These are phyloP conservation scores for Epinephelus awoara DNA, from an alignment of 2,797 vertebrate genomes.

Conservation along the genomic window DNA sequence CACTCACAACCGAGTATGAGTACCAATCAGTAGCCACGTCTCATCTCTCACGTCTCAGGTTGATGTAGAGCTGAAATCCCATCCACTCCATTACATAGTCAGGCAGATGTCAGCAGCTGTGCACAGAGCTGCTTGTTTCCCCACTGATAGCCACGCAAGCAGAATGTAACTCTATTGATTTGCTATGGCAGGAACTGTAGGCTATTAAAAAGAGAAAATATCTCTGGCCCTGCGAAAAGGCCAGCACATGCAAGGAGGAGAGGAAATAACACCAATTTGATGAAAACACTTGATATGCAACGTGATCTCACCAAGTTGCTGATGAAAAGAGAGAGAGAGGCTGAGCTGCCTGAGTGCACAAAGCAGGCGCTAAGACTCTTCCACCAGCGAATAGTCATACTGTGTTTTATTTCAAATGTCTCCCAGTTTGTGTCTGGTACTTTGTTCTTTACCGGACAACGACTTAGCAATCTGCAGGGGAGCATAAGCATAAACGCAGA, in stretches of 20 bases:
- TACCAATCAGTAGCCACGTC: constrained; percentile 13
- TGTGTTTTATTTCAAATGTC: constrained; percentile 30
- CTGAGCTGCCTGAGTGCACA: constrained; percentile 20
- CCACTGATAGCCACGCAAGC: constrained; percentile 48
- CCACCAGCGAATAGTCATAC: background rate
- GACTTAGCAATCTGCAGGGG: too few relatives aligned
- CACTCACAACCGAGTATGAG: constrained; percentile 2
- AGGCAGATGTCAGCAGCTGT: constrained; percentile 64
- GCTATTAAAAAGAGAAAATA: constrained; percentile 57
- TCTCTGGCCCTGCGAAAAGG: constrained; percentile 38
- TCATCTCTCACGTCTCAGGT: constrained; percentile 41
- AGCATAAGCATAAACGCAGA: background rate
- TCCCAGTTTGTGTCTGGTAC: constrained; percentile 21
- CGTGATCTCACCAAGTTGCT: constrained; percentile 35
- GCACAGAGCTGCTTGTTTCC: constrained; percentile 30
- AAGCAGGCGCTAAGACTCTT: background rate
- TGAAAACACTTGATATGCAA: constrained; percentile 63
- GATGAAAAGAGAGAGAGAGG: constrained; percentile 46
- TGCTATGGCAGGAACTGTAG: constrained; percentile 49
- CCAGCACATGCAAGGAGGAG: constrained; percentile 24
- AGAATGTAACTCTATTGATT: constrained; percentile 71
- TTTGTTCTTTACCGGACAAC: constrained; percentile 2
- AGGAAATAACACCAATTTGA: constrained; percentile 52
- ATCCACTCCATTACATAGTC: constrained; percentile 37
- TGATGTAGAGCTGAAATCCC: constrained; percentile 53